Base-by-base conservation (phyloP, 2,797 vertebrate species). In the Melanotaenia parkinsoni region DNA sequence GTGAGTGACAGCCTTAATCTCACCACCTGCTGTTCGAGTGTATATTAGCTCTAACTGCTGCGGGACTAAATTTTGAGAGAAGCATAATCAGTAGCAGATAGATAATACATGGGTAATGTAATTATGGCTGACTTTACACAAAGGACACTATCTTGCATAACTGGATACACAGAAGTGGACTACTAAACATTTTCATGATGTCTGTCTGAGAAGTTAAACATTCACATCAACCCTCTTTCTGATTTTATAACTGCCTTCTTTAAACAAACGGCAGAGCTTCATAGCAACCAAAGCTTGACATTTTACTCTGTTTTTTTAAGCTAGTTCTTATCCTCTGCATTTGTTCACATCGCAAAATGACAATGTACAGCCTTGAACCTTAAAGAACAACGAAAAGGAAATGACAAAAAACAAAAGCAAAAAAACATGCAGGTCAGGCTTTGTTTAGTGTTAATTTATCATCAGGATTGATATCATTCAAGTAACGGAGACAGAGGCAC, bases 91-190 rank as follows among this genome's bases (percentile, higher is more conserved):
- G 43, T 74, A 1, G 51, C n/a, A 63, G 26, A 1, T n/a, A 6
- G 43, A 26, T 24, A 63, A 63, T 50, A 28, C 13, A 43, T 14
- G 28, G 26, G 24, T 75, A 12, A 63, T 59, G 33, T 76, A 72
- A 80, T 87, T 70, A 78, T 67, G 60, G 67, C 30, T 64, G 53
- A 68, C 58, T 45, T 14, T 60, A 43, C 38, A 75, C 8, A 62
- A 50, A 67, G 66, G 63, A 43, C 26, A 70, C 53, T 51, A 63
- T 5, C 40, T 35, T 58, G 22, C 56, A 38, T 67, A 71, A 76
- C 35, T 77, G 50, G 68, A 70, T 32, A 32, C n/a, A 63, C 14
- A 62, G 38, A 58, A 50, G 30, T 66, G 28, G 6, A 3, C 45
- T 32, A 45, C 28, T 26, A 60, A 60, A 61, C 45, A 35, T 63